Conservation (phyloP, 2,888 invertebrate genomes). For the Ichneumon xanthorius region DNA sequence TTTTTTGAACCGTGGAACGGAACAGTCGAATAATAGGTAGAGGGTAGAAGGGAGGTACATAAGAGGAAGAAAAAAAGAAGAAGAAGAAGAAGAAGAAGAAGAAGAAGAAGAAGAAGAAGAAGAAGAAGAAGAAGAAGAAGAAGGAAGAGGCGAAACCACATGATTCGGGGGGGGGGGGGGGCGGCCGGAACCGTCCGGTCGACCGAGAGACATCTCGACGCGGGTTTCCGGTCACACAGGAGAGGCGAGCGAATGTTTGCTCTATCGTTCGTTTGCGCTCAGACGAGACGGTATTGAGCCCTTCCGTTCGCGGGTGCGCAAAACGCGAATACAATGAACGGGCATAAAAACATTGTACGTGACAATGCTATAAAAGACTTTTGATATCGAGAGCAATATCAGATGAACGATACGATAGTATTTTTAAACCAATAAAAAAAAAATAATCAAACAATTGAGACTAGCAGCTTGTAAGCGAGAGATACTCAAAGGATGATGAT, state of each 20-base stretch:
- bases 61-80: conserved; percentile 26
- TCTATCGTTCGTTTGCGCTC: conserved; percentile 42
- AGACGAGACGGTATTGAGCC: conserved; percentile 55
- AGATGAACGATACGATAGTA: neutral
- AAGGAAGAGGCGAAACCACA: conserved; percentile 72
- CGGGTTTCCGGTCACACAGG: conserved; percentile 71
- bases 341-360: conserved; percentile 20
- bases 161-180: conserved; percentile 67
- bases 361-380: conserved; percentile 31
- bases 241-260: conserved; percentile 60
- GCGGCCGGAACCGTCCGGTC: conserved; percentile 66
- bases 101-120: conserved; percentile 2
- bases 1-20: conserved; percentile 69
- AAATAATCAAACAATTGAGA: conserved; percentile 16
- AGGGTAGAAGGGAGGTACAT: conserved; percentile 40
- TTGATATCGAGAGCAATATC: conserved; percentile 44
- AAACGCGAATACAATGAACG: conserved; percentile 30
- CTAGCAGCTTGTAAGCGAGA: conserved; percentile 30
- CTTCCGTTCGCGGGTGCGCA: conserved; percentile 52
- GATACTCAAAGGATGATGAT: neutral
- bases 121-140: conserved; percentile 33
- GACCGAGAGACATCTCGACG: conserved; percentile 70
- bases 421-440: neutral
- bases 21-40: conserved; percentile 70
- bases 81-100: conserved; percentile 50